Evolutionary conservation across 2,888 invertebrate species (phyloP).

Genomic region (Aethes cnicana): DNA sequence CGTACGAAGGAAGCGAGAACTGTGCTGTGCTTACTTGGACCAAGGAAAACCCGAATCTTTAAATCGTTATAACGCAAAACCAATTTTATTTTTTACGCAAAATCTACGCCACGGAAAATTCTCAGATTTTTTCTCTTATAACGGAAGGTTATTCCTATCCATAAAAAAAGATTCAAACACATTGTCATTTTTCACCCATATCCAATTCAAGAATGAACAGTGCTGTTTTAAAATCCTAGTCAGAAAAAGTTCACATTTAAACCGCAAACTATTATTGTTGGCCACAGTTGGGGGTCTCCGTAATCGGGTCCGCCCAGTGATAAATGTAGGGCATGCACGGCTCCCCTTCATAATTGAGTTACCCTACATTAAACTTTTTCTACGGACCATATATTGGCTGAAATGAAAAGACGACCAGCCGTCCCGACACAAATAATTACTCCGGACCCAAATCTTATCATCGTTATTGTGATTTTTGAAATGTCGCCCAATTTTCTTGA

Average conservation of each 20-base stretch:
- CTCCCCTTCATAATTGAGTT: slow-evolving; percentile 62
- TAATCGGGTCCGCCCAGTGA: slow-evolving; percentile 37
- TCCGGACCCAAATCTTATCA: slow-evolving; percentile 55
- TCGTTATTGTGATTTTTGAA: slow-evolving; percentile 47
- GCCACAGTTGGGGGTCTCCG: slow-evolving; percentile 9
- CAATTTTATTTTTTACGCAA: no score
- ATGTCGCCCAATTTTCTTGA: slow-evolving; percentile 11
- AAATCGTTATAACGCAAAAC: no score
- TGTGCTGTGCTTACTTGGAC: no score
- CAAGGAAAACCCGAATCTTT: no score
- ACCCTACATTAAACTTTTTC: slow-evolving; percentile 71
- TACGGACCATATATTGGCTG: slow-evolving; percentile 59
- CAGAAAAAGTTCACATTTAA: background rate
- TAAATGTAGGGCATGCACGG: slow-evolving; percentile 55
- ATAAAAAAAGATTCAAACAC: no score
- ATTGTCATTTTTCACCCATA: no score
- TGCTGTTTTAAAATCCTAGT: background rate
- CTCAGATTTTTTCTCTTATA: no score
- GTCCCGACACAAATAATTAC: slow-evolving; percentile 56
- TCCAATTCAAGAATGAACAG: background rate
- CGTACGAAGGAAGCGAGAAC: no score
- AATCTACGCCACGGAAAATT: no score
- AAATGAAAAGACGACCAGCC: slow-evolving; percentile 59
- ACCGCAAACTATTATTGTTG: slow-evolving; percentile 3
- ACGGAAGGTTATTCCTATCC: no score